Conservation (phyloP, 1,140 invertebrate genomes). For the Magallana angulata region DNA sequence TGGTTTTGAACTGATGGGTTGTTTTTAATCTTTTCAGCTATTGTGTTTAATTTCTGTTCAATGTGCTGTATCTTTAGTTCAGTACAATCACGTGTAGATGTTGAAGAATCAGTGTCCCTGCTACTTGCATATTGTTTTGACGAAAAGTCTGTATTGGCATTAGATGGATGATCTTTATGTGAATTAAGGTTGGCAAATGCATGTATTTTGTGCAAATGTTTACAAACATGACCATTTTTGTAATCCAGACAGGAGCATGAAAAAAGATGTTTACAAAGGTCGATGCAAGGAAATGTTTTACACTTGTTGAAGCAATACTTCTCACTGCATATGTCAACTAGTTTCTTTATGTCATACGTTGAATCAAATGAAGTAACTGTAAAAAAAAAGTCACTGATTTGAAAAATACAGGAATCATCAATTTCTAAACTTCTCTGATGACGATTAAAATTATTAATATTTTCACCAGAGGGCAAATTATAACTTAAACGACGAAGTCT, state of each 20-base stretch:
- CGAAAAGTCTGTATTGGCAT: neutral
- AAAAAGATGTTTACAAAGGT: constrained; percentile 33
- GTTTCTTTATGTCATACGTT: constrained; percentile 10
- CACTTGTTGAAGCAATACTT: constrained; percentile 22
- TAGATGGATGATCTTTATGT: neutral
- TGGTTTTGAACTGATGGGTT: constrained; percentile 19
- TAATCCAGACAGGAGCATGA: constrained; percentile 17
- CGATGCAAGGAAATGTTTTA: constrained; percentile 12
- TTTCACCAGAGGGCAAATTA: constrained; percentile 20
- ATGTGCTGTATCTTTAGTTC: constrained; percentile 14
- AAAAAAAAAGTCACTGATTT: constrained; percentile 16
- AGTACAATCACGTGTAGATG: neutral
- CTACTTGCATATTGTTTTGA: neutral
- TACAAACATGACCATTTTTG: constrained; percentile 26
- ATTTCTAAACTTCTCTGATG: constrained; percentile 26
- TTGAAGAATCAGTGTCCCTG: neutral
- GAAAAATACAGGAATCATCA: constrained; percentile 3
- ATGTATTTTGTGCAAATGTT: constrained; percentile 34
- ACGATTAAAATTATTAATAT: constrained; percentile 9
- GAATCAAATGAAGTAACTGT: constrained; percentile 9
- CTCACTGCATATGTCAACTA: constrained; percentile 2
- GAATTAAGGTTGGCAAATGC: neutral
- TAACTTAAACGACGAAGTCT: constrained; percentile 1
- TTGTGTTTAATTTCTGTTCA: constrained; percentile 3
- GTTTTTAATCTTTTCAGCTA: constrained; percentile 32